Evolutionary conservation across 2,888 invertebrate genomes (phyloP), one percentile per base, ranked within the genome.

Genomic region (Macrosoma leucophasiata): DNA sequence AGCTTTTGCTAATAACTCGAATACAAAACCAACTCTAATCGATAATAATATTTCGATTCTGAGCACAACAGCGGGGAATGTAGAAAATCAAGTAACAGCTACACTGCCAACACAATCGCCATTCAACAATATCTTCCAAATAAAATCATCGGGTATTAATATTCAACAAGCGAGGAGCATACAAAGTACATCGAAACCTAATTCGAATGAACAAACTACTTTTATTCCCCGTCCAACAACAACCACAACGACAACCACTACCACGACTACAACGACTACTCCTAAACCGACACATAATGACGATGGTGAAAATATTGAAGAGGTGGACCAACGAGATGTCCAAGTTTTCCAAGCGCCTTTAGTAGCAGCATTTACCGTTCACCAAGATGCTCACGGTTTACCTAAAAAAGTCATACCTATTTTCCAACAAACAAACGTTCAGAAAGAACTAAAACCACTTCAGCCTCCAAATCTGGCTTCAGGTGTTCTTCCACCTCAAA

Each of bases 351-450:
- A 90, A 48, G 94, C 94, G 2, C 94, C 94, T 0, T 62, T 94
- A 37, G 91, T 94, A 0, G 92, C 93, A 2, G 94, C 94, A 0
- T 94, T 94, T 55, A 94, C 94, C 0, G 92, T 94, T 0, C 93
- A 94, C 46, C 91, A 94, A 67, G 94, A 94, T 58, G 90, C 90
- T 45, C 85, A 86, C 14, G 94, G 94, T 1, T 61, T 89, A n/a
- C 92, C 94, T 0, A 91, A 91, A 50, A 91, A 90, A 63, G 91
- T 94, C 0, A 89, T 92, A 29, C 92, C 94, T 0, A 86, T 93
- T 51, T 89, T 86, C 55, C 88, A 88, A 55, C 82, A 85, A 43
- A 66, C 63, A 3, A 72, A 60, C 38, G 52, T 40, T 17, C 58
- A 55, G 35, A 61, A 58, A 39, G 36, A 50, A 15, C 47, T 61